phyloP scores from a whole-genome alignment of 92 coral and sea anemone genomes.

The Pocillopora meandrina region DNA sequence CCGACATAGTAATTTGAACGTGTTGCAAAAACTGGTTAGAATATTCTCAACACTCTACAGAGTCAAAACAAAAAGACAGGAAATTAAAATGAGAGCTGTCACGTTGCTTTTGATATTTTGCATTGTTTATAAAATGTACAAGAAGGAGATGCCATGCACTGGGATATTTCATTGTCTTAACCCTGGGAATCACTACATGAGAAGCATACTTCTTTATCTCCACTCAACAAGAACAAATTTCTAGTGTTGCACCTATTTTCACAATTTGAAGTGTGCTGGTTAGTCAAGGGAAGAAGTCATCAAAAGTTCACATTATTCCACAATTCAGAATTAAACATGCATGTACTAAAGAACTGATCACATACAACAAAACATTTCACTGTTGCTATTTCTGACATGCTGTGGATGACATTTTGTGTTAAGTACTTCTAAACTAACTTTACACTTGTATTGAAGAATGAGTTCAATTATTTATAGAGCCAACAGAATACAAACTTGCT shows the following conservation, averaged over 20 bases:
- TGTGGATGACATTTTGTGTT: not conserved
- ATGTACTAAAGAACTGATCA: not conserved
- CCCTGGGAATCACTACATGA: not conserved
- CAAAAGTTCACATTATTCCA: not conserved
- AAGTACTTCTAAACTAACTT: not conserved
- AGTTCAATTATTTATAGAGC: constrained; percentile 8
- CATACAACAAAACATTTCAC: not conserved
- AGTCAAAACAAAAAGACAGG: constrained; percentile 17
- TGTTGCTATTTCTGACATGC: not conserved
- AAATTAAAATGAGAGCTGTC: constrained; percentile 19
- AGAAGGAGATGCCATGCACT: not conserved
- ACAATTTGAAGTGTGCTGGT: not conserved
- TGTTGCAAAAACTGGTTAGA: not conserved
- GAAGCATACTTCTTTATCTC: not conserved
- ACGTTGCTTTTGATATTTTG: constrained; percentile 2
- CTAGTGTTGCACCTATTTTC: not conserved
- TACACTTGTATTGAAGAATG: too few species aligned
- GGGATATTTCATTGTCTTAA: not conserved
- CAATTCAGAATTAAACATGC: not conserved
- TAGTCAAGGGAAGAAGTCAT: not conserved
- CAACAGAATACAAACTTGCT: not conserved
- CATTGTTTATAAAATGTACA: not conserved
- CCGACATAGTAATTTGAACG: not conserved
- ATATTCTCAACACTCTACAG: not conserved
- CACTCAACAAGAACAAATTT: constrained; percentile 1